Evolutionary conservation across 2,797 vertebrate species (phyloP).

Genomic region (Rhinoraja longicauda): DNA sequence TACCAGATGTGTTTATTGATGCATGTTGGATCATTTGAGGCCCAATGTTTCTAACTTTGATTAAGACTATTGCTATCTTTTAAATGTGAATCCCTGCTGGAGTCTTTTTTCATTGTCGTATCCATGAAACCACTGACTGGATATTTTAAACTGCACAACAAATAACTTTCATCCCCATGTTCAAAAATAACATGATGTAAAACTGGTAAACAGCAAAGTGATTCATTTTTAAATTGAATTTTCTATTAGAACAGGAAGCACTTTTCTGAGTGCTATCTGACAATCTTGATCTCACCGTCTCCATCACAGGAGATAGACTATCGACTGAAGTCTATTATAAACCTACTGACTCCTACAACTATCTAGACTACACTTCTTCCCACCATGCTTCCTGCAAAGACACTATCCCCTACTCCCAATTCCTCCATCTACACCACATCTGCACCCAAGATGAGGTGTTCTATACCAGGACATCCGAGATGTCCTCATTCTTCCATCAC

Average conservation of each 20-base stretch:
- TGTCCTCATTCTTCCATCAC: no score
- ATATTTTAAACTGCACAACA: not conserved
- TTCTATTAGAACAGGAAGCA: not conserved
- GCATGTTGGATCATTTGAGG: constrained; percentile 40
- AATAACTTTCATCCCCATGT: not conserved
- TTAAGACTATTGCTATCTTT: not conserved
- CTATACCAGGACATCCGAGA: no score
- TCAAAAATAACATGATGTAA: not conserved
- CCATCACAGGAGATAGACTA: no score
- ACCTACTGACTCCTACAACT: no score
- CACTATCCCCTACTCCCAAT: no score
- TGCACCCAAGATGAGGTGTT: no score
- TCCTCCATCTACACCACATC: no score
- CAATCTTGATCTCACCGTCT: no score
- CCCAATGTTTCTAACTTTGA: not conserved
- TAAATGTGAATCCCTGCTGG: not conserved
- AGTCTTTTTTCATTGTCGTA: not conserved
- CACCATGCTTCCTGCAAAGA: no score
- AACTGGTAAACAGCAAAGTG: not conserved
- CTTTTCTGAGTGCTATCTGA: no score
- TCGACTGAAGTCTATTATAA: no score
- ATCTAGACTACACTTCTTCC: no score
- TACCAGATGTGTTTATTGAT: constrained; percentile 45
- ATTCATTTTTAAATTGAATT: not conserved
- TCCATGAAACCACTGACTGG: not conserved